phyloP scores from a whole-genome alignment of 2,888 invertebrate genomes.

The Corythucha ciliata region DNA sequence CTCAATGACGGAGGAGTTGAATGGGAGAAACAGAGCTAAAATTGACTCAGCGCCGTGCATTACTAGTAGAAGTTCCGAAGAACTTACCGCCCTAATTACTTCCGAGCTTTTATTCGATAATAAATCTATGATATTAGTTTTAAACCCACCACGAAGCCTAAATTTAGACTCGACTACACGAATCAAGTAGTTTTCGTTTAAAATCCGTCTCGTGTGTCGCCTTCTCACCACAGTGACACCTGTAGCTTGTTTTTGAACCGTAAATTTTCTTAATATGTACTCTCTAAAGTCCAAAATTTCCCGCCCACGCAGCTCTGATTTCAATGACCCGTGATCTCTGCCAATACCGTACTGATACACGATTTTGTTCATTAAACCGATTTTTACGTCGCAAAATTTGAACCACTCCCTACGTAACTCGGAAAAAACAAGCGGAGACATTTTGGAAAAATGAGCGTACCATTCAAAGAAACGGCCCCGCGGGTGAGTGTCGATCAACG shows the following conservation, averaged over 20 bases:
- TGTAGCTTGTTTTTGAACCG: conserved; percentile 15
- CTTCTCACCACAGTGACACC: conserved; percentile 36
- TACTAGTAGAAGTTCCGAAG: conserved; percentile 33
- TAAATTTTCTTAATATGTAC: conserved; percentile 33
- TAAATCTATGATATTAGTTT: conserved; percentile 25
- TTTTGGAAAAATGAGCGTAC: conserved; percentile 40
- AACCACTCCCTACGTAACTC: conserved; percentile 34
- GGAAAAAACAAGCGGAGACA: conserved; percentile 33
- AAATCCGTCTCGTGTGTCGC: conserved; percentile 41
- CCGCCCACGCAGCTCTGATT: conserved; percentile 29
- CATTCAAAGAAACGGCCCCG: conserved; percentile 38
- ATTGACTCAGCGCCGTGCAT: conserved; percentile 43
- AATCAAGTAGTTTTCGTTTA: conserved; percentile 43
- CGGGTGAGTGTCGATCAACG: conserved; percentile 39
- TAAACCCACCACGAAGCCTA: too few relatives aligned
- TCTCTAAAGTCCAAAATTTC: conserved; percentile 34
- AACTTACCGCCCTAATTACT: conserved; percentile 27
- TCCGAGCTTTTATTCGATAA: conserved; percentile 28
- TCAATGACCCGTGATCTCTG: conserved; percentile 42
- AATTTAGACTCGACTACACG: conserved; percentile 33
- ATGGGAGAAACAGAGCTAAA: conserved; percentile 42
- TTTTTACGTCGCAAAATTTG: conserved; percentile 40
- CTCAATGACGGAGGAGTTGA: conserved; percentile 42
- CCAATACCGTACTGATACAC: conserved; percentile 48
- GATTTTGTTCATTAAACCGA: conserved; percentile 36